These are phyloP conservation scores for Drosophila sechellia DNA, from an alignment of 1,140 invertebrate genomes.

Conservation along the genomic window DNA sequence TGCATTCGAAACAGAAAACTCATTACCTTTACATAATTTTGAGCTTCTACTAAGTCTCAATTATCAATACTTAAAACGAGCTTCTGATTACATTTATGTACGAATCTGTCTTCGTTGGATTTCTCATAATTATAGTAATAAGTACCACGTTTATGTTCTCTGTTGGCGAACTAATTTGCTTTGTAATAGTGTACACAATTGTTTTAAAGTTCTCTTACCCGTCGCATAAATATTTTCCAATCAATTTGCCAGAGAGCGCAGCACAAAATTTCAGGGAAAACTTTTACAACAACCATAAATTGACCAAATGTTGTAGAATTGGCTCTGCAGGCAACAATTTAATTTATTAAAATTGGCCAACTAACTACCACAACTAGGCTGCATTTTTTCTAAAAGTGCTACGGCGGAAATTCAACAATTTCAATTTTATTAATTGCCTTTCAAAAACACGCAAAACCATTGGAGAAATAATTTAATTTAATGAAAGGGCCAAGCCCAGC, in stretches of 20 bases:
- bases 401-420: slow-evolving; percentile 53
- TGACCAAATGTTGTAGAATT: slow-evolving; percentile 19
- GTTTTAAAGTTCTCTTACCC: slow-evolving; percentile 9
- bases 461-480: slow-evolving; percentile 55
- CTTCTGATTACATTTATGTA: too few relatives aligned
- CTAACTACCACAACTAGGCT: slow-evolving; percentile 30
- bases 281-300: slow-evolving; percentile 45
- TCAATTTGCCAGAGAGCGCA: slow-evolving; percentile 46
- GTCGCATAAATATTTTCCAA: slow-evolving; percentile 49
- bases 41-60: neutral
- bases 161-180: slow-evolving; percentile 14
- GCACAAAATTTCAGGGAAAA: slow-evolving; percentile 49
- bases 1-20: neutral
- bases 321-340: slow-evolving; percentile 30
- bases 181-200: slow-evolving; percentile 23
- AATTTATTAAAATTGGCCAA: slow-evolving; percentile 62
- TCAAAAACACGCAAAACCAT: slow-evolving; percentile 38
- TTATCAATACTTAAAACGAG: neutral
- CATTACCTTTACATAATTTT: slow-evolving; percentile 11
- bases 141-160: neutral
- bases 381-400: slow-evolving; percentile 25
- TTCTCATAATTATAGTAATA: neutral
- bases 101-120: too few relatives aligned
- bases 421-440: slow-evolving; percentile 70
- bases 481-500: slow-evolving; percentile 24